Evolutionary conservation across 2,888 invertebrate genomes (phyloP).

Genomic region (Ptychoptera contaminata): DNA sequence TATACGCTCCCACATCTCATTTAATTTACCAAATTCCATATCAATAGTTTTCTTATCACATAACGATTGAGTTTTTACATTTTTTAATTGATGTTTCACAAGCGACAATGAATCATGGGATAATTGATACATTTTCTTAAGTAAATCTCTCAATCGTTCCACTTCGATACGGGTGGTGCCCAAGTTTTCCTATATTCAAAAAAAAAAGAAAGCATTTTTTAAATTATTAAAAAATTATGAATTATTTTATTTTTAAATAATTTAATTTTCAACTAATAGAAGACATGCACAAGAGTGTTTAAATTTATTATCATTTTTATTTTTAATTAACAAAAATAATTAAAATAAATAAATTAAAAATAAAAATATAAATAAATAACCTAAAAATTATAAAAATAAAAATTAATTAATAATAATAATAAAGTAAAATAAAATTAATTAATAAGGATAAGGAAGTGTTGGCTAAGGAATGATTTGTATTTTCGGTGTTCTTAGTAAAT

Average conservation of each 20-base stretch:
- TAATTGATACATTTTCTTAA: conserved; percentile 36
- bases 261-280: no score
- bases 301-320: background rate
- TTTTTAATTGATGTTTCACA: conserved; percentile 42
- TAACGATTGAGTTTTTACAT: conserved; percentile 36
- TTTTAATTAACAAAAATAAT: background rate
- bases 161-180: conserved; percentile 49
- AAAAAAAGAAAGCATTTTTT: conserved; percentile 5
- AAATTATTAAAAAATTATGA: no score
- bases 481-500: no score
- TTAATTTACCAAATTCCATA: conserved; percentile 33
- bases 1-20: conserved; percentile 38
- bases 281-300: no score
- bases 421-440: no score
- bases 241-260: no score
- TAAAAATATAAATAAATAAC: no score
- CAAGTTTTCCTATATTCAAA: conserved; percentile 50
- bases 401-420: no score
- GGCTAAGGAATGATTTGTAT: no score
- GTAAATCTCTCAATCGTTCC: conserved; percentile 39
- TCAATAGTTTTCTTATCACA: conserved; percentile 36
- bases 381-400: no score
- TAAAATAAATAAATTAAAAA: no score
- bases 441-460: no score
- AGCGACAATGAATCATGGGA: conserved; percentile 39